Evolutionary conservation across 2,113 vertebrate species (phyloP).

Genomic region (Scolopax mira): DNA sequence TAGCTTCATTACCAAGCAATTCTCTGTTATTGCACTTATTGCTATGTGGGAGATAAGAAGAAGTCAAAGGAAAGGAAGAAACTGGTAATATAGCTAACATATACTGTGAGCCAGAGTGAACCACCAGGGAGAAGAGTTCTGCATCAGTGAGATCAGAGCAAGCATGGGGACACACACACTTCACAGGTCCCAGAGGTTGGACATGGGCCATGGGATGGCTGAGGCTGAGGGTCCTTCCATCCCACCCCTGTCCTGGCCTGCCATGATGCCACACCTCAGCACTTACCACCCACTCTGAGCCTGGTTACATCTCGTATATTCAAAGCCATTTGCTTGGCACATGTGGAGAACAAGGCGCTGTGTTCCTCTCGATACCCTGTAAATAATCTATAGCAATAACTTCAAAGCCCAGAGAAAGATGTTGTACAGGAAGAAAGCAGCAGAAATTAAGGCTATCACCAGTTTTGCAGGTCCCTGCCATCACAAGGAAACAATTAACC

Average conservation of each 20-base stretch:
- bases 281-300: neutral
- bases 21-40: neutral
- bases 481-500: neutral
- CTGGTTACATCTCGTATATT: neutral
- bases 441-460: neutral
- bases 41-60: neutral
- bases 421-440: neutral
- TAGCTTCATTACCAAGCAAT: neutral
- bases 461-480: neutral
- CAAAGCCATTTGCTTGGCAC: neutral
- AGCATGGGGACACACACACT: accelerated
- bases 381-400: neutral
- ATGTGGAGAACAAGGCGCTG: neutral
- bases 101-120: neutral
- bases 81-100: neutral
- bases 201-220: neutral
- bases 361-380: neutral
- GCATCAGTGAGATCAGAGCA: accelerated
- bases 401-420: neutral
- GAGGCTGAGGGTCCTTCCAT: neutral
- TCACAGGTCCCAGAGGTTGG: neutral
- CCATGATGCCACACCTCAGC: neutral
- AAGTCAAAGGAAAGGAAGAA: neutral
- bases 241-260: neutral
- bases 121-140: neutral